Base-by-base conservation (phyloP, 1,140 invertebrate species). In the Procambarus virginalis region DNA sequence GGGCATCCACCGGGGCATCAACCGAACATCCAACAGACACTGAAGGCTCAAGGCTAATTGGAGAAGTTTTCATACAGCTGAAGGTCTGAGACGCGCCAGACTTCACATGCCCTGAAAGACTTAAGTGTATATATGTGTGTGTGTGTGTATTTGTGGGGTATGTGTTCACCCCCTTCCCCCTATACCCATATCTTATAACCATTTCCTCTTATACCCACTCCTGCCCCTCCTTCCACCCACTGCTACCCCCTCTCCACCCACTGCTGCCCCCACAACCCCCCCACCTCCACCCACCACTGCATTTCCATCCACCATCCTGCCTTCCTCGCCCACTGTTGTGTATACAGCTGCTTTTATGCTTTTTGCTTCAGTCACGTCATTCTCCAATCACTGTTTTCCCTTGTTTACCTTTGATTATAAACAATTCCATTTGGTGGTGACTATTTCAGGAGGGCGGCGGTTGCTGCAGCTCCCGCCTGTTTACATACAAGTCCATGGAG, bases 361-460 rank as follows among this genome's bases (percentile, higher is more conserved):
- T 86, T 78, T 86, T 79, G 75, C 76, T 79, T 9, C 51, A 46
- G 76, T 78, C 73, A 86, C 84, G 84, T 86, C 84, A 86, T 78
- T 75, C 49, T 86, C 75, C 84, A 86, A 86, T 86, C 84, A 86
- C 73, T 78, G 79, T 88, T 88, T 88, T 73, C 86, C 79, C 81
- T 88, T 88, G 86, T 88, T 88, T 88, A 88, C 86, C 79, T 58
- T 82, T 75, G 86, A 75, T 73, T 88, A 79, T 82, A 88, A 88
- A 88, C 86, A 88, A 88, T 88, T 88, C 86, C 79, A 75, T 88
- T 88, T 82, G 86, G 76, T 86, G 85, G 85, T n/a, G 85, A 86
- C 85, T 86, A 86, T 86, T 86, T 86, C 68, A 34, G 80, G 85
- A 77, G 46, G 51, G 49, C 8, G 60, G 60, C 10, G 81, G 60